phyloP scores from a whole-genome alignment of 2,797 vertebrate genomes.

The Esox lucius region DNA sequence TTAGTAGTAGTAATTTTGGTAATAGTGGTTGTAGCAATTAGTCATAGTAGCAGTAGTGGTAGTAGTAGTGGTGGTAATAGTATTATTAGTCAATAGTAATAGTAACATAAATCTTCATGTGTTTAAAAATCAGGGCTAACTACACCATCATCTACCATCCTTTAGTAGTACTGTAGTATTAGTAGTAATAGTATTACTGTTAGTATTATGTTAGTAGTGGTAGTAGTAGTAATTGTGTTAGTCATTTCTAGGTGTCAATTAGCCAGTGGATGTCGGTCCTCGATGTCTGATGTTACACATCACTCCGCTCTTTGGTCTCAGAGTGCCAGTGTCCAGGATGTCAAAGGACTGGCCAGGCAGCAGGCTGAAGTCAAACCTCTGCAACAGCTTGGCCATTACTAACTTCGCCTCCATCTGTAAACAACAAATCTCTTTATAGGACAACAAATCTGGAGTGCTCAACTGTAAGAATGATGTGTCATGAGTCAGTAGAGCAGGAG shows the following conservation, averaged over 20 bases:
- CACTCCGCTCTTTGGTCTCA: constrained; percentile 82
- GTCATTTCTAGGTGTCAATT: neutral
- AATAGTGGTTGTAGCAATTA: too few relatives aligned
- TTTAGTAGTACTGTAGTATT: too few relatives aligned
- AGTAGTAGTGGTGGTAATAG: too few relatives aligned
- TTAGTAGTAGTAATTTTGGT: too few relatives aligned
- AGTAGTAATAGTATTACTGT: too few relatives aligned
- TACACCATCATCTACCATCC: too few relatives aligned
- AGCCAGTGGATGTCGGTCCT: neutral
- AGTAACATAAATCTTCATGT: too few relatives aligned
- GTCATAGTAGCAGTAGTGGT: too few relatives aligned
- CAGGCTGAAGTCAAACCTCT: constrained; percentile 86
- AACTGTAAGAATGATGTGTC: neutral
- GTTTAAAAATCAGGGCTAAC: too few relatives aligned
- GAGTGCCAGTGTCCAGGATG: constrained; percentile 75
- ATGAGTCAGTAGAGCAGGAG: neutral
- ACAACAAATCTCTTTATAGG: neutral
- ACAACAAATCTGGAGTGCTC: neutral
- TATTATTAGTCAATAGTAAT: too few relatives aligned
- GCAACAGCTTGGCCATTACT: constrained; percentile 89
- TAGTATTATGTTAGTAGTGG: too few relatives aligned
- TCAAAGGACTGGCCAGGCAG: constrained; percentile 81
- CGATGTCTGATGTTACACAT: constrained; percentile 77
- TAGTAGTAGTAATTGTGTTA: neutral
- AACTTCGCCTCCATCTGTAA: constrained; percentile 91